These are phyloP conservation scores for Drosophila asahinai DNA, from an alignment of 1,140 invertebrate genomes.

Conservation along the genomic window DNA sequence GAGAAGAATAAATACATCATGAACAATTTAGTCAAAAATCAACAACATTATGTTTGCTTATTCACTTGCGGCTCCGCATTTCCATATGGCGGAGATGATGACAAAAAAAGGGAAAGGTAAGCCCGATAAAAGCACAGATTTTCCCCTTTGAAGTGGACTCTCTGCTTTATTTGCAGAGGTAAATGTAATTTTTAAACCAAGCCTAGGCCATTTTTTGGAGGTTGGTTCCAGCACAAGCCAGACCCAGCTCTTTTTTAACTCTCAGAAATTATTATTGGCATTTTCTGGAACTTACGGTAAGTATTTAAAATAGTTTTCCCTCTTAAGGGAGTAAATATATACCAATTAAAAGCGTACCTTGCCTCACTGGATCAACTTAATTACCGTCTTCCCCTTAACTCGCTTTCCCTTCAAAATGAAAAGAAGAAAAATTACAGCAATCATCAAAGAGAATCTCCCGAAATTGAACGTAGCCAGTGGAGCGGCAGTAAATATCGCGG, in stretches of 20 bases:
- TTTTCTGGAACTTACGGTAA: too few relatives aligned
- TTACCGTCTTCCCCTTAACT: neutral
- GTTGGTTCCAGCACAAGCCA: too few relatives aligned
- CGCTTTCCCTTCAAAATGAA: neutral
- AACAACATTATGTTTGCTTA: constrained; percentile 37
- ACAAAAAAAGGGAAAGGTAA: constrained; percentile 5
- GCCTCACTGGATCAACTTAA: neutral
- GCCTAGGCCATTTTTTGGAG: neutral
- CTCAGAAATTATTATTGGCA: too few relatives aligned
- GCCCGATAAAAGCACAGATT: neutral
- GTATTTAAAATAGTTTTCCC: too few relatives aligned
- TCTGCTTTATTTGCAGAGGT: neutral
- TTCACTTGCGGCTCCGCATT: neutral
- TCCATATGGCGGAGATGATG: neutral
- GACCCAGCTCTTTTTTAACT: too few relatives aligned
- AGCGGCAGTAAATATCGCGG: constrained; percentile 24
- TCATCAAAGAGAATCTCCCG: constrained; percentile 30
- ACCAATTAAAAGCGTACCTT: neutral
- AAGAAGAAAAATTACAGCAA: neutral
- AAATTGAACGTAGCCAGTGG: constrained; percentile 8
- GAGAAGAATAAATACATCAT: constrained; percentile 72
- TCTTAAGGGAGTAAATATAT: neutral
- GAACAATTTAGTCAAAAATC: constrained; percentile 79
- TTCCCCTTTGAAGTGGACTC: neutral
- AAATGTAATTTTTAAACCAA: neutral